Conservation (phyloP, 2,888 invertebrate species). For the Ophion ellenae region DNA sequence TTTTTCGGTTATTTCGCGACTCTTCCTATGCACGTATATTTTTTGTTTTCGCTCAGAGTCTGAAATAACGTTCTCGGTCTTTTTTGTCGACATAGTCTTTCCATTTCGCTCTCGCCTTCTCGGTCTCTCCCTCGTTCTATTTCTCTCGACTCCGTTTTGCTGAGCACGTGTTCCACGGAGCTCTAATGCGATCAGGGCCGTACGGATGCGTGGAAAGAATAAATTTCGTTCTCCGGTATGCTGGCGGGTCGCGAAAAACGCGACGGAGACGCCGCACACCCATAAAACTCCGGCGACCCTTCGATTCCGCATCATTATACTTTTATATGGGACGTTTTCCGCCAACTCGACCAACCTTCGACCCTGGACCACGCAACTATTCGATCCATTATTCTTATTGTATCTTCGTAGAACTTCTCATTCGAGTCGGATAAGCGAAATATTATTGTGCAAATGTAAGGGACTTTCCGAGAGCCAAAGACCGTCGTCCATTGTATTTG, state of each 20-base stretch:
- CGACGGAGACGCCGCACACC: constrained; percentile 31
- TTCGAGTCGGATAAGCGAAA: constrained; percentile 10
- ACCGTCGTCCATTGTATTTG: background rate
- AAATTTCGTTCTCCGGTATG: constrained; percentile 70
- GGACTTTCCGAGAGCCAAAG: background rate
- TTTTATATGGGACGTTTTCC: constrained; percentile 42
- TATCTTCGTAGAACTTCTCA: background rate
- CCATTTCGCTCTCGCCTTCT: constrained; percentile 5
- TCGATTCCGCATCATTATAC: constrained; percentile 47
- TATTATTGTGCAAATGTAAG: constrained; percentile 3
- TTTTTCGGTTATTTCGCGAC: constrained; percentile 24
- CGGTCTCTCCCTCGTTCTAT: constrained; percentile 36
- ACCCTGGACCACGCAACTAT: background rate
- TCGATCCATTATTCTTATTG: constrained; percentile 21
- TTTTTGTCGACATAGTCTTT: constrained; percentile 18
- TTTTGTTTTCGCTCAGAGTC: constrained; percentile 1
- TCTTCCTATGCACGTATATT: background rate
- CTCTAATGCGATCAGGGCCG: constrained; percentile 77
- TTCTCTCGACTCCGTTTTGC: constrained; percentile 59
- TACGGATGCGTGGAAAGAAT: constrained; percentile 77
- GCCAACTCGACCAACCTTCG: constrained; percentile 34
- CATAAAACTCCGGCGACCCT: constrained; percentile 37
- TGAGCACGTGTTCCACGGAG: constrained; percentile 58
- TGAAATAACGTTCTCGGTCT: constrained; percentile 29
- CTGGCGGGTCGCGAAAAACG: constrained; percentile 53